Percentiles rank a stretch among this genome's conserved stretches.
These are phyloP conservation scores for Neofelis nebulosa DNA, from an alignment of 2,113 vertebrate species.

Conservation along the genomic window DNA sequence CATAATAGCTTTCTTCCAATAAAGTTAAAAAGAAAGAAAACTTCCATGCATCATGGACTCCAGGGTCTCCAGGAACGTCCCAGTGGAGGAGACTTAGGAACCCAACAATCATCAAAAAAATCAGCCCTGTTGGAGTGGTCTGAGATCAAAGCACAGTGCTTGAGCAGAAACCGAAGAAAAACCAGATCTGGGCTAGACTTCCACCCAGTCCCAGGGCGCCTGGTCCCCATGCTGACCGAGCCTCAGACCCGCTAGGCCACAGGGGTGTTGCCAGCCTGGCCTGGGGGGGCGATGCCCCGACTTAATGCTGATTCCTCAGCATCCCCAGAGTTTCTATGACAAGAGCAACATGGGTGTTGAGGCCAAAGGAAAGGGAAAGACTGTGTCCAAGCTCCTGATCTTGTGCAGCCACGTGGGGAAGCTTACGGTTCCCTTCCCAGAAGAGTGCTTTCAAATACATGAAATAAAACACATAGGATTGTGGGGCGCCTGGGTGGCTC, in stretches of 20 bases:
- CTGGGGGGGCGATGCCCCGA: neutral
- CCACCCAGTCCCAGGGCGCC: fast-evolving
- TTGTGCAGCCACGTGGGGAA: fast-evolving
- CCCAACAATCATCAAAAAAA: neutral
- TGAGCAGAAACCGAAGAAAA: neutral
- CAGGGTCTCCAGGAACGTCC: no score
- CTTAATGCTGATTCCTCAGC: fast-evolving
- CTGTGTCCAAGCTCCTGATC: neutral
- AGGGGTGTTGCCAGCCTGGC: neutral
- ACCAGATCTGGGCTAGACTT: no score
- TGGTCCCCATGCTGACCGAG: fast-evolving
- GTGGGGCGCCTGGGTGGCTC: no score
- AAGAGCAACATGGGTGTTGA: neutral
- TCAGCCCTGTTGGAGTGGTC: fast-evolving
- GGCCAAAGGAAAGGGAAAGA: neutral
- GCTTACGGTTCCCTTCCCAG: fast-evolving
- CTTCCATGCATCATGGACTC: neutral
- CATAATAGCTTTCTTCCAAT: neutral
- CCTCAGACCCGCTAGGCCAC: neutral
- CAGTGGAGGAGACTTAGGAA: neutral
- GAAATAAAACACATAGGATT: neutral
- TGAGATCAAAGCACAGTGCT: fast-evolving
- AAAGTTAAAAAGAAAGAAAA: neutral
- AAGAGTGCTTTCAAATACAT: neutral
- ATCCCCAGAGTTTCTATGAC: neutral